phyloP scores from a whole-genome alignment of 2,113 vertebrate genomes.

The Peromyscus californicus region DNA sequence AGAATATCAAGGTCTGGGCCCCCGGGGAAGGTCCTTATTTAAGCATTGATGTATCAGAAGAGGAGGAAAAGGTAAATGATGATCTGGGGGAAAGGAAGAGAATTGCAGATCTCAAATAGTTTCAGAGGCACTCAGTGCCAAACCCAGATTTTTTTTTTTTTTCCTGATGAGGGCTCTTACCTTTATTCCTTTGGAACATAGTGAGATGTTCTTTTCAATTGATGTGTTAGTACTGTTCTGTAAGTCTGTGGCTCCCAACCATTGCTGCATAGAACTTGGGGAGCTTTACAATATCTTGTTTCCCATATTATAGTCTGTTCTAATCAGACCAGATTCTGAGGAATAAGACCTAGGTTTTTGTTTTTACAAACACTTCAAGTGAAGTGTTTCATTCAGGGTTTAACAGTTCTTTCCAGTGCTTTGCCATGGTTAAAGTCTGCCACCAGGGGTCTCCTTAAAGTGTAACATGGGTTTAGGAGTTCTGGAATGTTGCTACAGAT shows the following conservation, averaged over 20 bases:
- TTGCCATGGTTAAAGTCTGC: background rate
- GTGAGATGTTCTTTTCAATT: background rate
- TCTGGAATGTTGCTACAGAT: background rate
- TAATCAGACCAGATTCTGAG: background rate
- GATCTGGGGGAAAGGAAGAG: background rate
- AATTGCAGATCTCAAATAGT: background rate
- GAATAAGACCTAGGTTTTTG: background rate
- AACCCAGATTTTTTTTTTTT: too few relatives aligned
- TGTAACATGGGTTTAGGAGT: background rate
- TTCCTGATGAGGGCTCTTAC: background rate
- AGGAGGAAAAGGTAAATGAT: constrained; percentile 71
- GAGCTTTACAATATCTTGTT: background rate
- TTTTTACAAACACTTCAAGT: background rate
- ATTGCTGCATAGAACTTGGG: background rate
- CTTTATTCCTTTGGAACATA: background rate
- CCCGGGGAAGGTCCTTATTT: background rate
- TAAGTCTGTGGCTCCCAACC: background rate
- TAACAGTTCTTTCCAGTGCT: background rate
- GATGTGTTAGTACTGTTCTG: background rate
- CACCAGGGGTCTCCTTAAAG: background rate
- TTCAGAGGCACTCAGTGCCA: too few relatives aligned
- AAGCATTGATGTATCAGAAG: constrained; percentile 11
- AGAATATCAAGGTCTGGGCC: constrained; percentile 20
- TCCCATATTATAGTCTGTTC: background rate
- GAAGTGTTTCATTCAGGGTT: background rate